Percentiles rank a stretch among this genome's conserved stretches.
Evolutionary conservation across 2,113 vertebrate species (phyloP).

Genomic region (Nannobrachium achirus): DNA sequence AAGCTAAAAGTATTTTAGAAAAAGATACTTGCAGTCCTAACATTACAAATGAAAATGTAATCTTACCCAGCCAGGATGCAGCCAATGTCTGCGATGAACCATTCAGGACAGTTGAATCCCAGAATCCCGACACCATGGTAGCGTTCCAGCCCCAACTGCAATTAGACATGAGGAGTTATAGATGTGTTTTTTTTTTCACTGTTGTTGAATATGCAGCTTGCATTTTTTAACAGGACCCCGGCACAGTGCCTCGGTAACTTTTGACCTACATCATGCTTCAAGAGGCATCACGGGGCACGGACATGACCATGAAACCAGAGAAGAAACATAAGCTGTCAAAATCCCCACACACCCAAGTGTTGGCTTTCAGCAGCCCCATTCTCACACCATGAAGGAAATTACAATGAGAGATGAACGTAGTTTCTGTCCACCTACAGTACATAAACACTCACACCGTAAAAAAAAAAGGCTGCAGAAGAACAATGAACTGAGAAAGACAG

Average conservation of each 20-base stretch:
- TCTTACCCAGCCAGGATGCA: slow-evolving; percentile 84
- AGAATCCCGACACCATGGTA: slow-evolving; percentile 83
- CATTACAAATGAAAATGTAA: not conserved
- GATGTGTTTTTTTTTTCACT: too few species aligned
- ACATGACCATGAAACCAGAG: slow-evolving; percentile 51
- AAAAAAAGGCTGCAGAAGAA: too few species aligned
- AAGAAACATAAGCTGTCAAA: slow-evolving; percentile 45
- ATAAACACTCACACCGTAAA: slow-evolving; percentile 8
- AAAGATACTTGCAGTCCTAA: not conserved
- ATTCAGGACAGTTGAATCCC: slow-evolving; percentile 82
- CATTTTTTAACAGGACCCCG: slow-evolving; percentile 26
- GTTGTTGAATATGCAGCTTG: not conserved
- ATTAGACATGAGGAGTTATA: too few species aligned
- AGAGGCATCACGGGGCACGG: not conserved
- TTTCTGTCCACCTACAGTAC: not conserved
- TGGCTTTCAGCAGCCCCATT: slow-evolving; percentile 34
- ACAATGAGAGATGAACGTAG: not conserved
- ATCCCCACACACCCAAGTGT: slow-evolving; percentile 50
- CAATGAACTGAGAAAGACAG: too few species aligned
- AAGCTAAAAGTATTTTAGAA: too few species aligned
- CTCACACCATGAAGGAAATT: slow-evolving; percentile 5
- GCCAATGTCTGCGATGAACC: slow-evolving; percentile 82
- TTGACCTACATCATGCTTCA: slow-evolving; percentile 48
- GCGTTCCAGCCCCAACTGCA: slow-evolving; percentile 82
- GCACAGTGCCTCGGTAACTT: slow-evolving; percentile 7